Percentiles rank a stretch among this genome's conserved stretches.
These are phyloP conservation scores for Charina bottae DNA, from an alignment of 2,113 vertebrate genomes.

Conservation along the genomic window DNA sequence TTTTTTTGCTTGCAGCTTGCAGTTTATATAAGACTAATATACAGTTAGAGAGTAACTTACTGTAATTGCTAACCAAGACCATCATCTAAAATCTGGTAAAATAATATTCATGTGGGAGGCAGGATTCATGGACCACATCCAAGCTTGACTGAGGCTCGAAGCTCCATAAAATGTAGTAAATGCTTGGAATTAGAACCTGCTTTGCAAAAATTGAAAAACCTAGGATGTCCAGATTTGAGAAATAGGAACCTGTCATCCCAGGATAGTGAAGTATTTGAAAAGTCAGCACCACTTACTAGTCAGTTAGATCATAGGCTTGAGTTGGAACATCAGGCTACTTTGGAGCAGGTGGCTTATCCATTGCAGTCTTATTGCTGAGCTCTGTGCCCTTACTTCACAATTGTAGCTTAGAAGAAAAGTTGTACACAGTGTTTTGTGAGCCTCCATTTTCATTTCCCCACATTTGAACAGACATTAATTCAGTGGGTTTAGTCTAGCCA, in stretches of 20 bases:
- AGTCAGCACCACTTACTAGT: not conserved
- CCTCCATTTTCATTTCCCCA: constrained; percentile 1
- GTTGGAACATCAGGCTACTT: not conserved
- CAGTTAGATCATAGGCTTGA: not conserved
- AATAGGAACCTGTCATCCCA: not conserved
- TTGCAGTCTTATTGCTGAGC: not conserved
- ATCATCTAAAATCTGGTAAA: not conserved
- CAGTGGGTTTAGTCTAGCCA: constrained; percentile 1
- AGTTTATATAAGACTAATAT: not conserved
- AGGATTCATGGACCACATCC: not conserved
- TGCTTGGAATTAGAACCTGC: not conserved
- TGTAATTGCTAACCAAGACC: not conserved
- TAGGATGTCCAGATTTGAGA: not conserved
- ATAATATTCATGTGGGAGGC: not conserved
- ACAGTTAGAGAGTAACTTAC: not conserved
- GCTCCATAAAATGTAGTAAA: not conserved
- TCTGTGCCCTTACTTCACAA: not conserved
- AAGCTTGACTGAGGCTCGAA: not conserved
- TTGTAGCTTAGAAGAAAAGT: constrained; percentile 2
- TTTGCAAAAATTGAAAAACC: not conserved
- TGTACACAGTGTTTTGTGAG: not conserved
- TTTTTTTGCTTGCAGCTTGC: not conserved
- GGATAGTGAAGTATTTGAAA: not conserved
- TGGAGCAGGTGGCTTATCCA: not conserved
- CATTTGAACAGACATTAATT: not conserved